Evolutionary conservation across 2,797 vertebrate genomes (phyloP), one percentile per base, ranked within the genome.

Genomic region (Cryptoblepharus egeriae): DNA sequence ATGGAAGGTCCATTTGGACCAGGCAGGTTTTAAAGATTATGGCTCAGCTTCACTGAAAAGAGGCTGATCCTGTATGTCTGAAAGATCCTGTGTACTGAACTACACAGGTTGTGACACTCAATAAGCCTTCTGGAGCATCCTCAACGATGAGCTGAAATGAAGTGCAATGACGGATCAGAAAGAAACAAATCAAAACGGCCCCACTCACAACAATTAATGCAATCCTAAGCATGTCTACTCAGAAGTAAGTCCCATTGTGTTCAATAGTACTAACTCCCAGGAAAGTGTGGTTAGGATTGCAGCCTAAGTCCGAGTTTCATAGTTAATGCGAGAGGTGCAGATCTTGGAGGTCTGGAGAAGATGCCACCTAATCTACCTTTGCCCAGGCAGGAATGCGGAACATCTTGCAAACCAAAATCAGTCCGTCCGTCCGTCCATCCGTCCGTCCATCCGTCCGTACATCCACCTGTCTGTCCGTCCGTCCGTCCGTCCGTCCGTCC

Each of bases 331-430:
- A 0, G 49, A 24, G 79, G 49, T n/a, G n/a, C 52, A 0, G 1
- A 77, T 75, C 12, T 70, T 0, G 1, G 10, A 4, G 1, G 1
- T 37, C 61, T 39, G 28, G 9, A 1, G 75, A 79, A 84, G 77
- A 60, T 79, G 81, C 87, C 70, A 68, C 60, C 83, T 77, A 39
- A 9, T 18, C 32, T 86, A 58, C 65, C 74, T 68, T 84, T 22
- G 5, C 4, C 85, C 85, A 1, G 0, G 55, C 18, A 45, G 82
- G 2, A 58, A 22, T 20, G n/a, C 9, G 75, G 58, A 3, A 32
- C 57, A 80, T 83, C 88, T 45, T 10, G 83, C 88, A 35, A 16
- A 78, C 63, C 79, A 15, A n/a, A n/a, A n/a, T n/a, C n/a, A n/a
- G n/a, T n/a, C n/a, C n/a, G n/a, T n/a, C n/a, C n/a, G n/a, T n/a